Percentiles rank a stretch among this genome's conserved stretches.
Conservation (phyloP, 92 coral and sea anemone species). For the Hydrozoanthus gracilis region DNA sequence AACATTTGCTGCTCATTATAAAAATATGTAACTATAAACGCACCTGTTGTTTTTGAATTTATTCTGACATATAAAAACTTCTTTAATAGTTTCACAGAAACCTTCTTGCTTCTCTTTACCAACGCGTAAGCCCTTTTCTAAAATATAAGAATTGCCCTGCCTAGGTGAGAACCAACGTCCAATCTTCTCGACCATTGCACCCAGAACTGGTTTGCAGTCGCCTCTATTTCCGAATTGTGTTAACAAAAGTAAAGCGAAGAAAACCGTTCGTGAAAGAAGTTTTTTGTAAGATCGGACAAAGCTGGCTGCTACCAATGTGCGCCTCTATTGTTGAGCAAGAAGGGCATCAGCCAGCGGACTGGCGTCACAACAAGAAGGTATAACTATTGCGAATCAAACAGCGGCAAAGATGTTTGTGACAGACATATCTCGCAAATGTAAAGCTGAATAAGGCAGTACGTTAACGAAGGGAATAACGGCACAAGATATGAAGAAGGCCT, state of each 20-base stretch:
- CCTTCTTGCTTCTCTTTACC: background rate
- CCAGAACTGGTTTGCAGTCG: slow-evolving; percentile 37
- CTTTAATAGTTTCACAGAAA: background rate
- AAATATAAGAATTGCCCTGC: background rate
- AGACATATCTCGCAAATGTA: slow-evolving; percentile 33
- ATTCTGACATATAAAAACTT: background rate
- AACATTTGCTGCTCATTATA: no score
- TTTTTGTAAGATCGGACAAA: background rate
- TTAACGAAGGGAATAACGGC: slow-evolving; percentile 39
- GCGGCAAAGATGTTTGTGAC: slow-evolving; percentile 46
- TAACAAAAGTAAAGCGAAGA: background rate
- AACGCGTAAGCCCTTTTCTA: background rate
- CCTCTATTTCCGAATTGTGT: background rate
- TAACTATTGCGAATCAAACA: slow-evolving; percentile 26
- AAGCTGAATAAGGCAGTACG: slow-evolving; percentile 39
- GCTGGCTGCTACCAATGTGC: slow-evolving; percentile 19
- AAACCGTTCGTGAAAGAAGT: background rate
- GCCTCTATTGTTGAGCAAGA: background rate
- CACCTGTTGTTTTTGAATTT: background rate
- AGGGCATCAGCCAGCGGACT: slow-evolving; percentile 4
- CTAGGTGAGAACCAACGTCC: background rate
- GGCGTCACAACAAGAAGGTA: background rate
- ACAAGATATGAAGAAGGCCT: slow-evolving; percentile 33
- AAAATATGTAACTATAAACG: background rate
- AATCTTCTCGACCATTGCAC: background rate